Conservation (phyloP, 2,113 vertebrate genomes). For the Lipophrys pholis region DNA sequence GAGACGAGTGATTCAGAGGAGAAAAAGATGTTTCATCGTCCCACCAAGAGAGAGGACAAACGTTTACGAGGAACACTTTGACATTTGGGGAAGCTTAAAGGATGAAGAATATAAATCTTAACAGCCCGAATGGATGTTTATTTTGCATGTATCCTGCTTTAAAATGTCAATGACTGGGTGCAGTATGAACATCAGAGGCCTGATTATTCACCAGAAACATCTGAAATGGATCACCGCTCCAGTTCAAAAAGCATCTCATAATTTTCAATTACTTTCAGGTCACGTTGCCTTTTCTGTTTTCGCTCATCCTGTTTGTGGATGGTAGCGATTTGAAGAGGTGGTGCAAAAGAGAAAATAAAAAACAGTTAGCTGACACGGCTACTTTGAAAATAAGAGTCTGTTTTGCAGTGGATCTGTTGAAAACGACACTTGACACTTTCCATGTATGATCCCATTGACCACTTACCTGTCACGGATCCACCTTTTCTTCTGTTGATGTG, state of each 20-base stretch:
- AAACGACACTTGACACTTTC: neutral
- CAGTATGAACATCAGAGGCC: neutral
- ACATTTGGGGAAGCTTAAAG: slow-evolving; percentile 17
- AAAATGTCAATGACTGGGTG: neutral
- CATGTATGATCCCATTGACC: neutral
- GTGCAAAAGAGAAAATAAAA: slow-evolving; percentile 3
- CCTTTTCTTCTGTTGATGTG: neutral
- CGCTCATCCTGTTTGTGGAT: neutral
- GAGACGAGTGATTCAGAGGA: slow-evolving; percentile 88
- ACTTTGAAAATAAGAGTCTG: neutral
- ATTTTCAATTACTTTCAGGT: neutral
- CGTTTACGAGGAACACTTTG: slow-evolving; percentile 18
- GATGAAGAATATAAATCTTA: slow-evolving; percentile 13
- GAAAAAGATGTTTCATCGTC: neutral
- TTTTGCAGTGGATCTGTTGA: no score
- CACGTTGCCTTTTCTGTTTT: neutral
- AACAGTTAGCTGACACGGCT: slow-evolving; percentile 1
- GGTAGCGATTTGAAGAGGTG: neutral
- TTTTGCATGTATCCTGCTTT: slow-evolving; percentile 1
- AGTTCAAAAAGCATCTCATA: neutral
- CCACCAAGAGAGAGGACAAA: neutral
- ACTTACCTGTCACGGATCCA: slow-evolving; percentile 14
- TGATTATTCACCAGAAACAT: neutral
- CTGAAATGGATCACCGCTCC: no score
- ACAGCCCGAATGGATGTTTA: neutral